Evolutionary conservation across 2,113 vertebrate species (phyloP).

Genomic region (Setophaga petechia): DNA sequence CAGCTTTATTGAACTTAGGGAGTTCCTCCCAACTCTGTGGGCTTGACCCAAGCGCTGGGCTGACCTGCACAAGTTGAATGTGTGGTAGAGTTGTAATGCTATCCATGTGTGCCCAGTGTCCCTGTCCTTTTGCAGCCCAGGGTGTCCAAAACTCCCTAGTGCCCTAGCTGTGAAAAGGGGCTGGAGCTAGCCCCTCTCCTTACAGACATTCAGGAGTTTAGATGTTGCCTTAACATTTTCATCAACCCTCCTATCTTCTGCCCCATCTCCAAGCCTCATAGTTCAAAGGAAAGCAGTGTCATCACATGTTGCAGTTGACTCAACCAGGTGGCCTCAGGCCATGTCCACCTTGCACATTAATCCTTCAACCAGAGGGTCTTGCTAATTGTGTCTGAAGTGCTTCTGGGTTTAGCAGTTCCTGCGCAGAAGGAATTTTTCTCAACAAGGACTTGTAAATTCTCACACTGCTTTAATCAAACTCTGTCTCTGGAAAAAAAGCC

Average conservation of each 20-base stretch:
- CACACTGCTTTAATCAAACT: neutral
- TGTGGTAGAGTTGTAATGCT: neutral
- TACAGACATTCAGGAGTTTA: neutral
- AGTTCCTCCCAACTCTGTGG: neutral
- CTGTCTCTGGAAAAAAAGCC: neutral
- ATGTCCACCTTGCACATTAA: neutral
- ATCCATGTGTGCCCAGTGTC: neutral
- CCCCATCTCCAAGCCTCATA: neutral
- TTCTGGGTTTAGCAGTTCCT: neutral
- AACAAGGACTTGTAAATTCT: neutral
- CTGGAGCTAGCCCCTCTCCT: neutral
- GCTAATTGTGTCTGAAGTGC: neutral
- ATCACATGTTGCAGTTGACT: neutral
- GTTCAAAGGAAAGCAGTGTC: neutral
- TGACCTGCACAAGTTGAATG: neutral
- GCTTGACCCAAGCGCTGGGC: fast-evolving
- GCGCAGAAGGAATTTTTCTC: neutral
- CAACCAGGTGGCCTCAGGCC: neutral
- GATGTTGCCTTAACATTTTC: neutral
- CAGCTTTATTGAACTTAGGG: neutral
- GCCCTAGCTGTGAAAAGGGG: neutral
- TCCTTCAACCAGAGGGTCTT: neutral
- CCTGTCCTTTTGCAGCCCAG: neutral
- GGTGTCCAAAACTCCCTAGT: neutral
- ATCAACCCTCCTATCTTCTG: neutral